Base-by-base conservation (phyloP, 2,797 vertebrate genomes). In the Danio aesculapii region DNA sequence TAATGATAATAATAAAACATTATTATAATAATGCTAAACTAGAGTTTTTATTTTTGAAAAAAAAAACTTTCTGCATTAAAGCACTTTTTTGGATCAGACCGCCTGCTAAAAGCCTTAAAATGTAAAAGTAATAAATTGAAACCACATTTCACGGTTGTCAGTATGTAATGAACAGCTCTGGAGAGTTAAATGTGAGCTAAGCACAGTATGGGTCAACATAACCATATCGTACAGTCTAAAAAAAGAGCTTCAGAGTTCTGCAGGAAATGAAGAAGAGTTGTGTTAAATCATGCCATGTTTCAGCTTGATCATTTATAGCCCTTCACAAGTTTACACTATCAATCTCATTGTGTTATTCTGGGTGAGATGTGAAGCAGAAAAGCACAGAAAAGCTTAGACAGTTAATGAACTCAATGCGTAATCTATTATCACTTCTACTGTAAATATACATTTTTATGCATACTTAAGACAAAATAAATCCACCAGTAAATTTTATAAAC, bases 111-210 rank as follows among this genome's bases (percentile, higher is more conserved):
- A 72, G 39, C 43, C n/a, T 46, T 46, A n/a, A 46, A 59, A 44
- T 43, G 11, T 7, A 57, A 46, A 59, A 59, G 70, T 17, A 73
- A 46, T 73, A 73, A 0, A 73, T 73, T 57, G 19, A 73, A 59
- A 47, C 44, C 41, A 59, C 17, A 44, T 59, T 57, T 59, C 19
- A 59, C 41, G 44, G 55, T 59, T 73, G 55, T 59, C n/a, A 47
- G 55, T 73, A 46, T 47, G 55, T 46, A 70, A 55, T 41, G 19
- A 68, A 68, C 50, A 30, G 12, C 68, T 47, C 10, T 17, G 41
- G 50, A 70, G 30, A 70, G 70, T 46, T 73, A 46, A 73, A 73
- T 19, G 13, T 46, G 70, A 58, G 69, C 69, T 19, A 5, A n/a
- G 13, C 12, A 73, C 46, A 19, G 43, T 49, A 46, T 4, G 17